Evolutionary conservation across 2,113 vertebrate species (phyloP).

Genomic region (Chaetops frenatus): DNA sequence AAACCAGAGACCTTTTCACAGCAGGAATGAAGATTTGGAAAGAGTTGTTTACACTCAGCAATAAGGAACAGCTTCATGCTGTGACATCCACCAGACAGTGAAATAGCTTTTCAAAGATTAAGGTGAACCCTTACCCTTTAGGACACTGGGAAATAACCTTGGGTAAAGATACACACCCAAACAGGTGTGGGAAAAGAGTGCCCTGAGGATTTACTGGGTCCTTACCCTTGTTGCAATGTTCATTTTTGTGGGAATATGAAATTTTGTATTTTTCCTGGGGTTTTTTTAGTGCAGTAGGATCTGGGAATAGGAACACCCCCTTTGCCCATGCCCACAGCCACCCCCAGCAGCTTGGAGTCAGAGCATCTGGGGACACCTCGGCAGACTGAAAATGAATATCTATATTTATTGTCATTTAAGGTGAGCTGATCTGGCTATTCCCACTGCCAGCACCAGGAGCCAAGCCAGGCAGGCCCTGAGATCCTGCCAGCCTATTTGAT

Average conservation of each 20-base stretch:
- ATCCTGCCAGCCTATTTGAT: not conserved
- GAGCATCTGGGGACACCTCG: not conserved
- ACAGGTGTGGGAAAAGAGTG: not conserved
- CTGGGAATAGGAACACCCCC: not conserved
- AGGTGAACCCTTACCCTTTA: not conserved
- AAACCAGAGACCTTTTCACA: not conserved
- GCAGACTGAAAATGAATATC: not conserved
- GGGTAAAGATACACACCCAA: not conserved
- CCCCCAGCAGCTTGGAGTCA: rapidly evolving
- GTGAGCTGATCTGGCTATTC: not conserved
- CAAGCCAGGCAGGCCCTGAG: not conserved
- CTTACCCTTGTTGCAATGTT: not conserved
- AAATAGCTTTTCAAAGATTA: not conserved
- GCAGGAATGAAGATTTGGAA: not conserved
- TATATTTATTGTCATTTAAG: not conserved
- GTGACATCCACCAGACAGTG: not conserved
- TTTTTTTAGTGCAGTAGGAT: not conserved
- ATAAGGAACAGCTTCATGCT: not conserved
- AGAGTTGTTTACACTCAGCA: not conserved
- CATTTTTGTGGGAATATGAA: not conserved
- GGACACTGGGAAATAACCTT: not conserved
- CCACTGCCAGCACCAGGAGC: not conserved
- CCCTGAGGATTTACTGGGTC: not conserved
- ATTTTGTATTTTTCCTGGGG: not conserved
- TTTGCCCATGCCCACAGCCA: not conserved